Conservation (phyloP, 2,113 vertebrate genomes). For the Crypturellus undulatus region DNA sequence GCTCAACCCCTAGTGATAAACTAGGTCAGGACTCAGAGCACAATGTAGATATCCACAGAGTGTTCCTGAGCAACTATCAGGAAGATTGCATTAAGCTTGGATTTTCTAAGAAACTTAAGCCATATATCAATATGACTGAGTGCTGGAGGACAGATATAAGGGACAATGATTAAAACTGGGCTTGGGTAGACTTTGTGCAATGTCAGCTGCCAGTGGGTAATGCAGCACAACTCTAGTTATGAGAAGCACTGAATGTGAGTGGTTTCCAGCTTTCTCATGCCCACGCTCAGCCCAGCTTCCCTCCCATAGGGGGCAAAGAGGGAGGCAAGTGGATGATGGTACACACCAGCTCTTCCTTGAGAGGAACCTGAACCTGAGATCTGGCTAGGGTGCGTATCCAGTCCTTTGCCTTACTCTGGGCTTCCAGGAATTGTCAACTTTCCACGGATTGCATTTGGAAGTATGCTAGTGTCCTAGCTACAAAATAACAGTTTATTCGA, state of each 20-base stretch:
- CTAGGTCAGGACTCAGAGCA: not conserved
- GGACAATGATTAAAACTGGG: not conserved
- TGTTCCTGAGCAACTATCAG: not conserved
- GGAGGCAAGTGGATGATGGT: not conserved
- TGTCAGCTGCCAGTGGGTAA: rapidly evolving
- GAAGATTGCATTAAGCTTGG: not conserved
- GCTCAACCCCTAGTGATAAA: not conserved
- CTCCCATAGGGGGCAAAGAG: not conserved
- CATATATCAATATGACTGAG: not conserved
- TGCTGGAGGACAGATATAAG: not conserved
- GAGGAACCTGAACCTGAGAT: not conserved
- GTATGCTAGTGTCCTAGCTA: not conserved
- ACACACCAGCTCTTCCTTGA: not conserved
- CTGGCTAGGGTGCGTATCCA: not conserved
- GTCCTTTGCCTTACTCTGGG: too few species aligned
- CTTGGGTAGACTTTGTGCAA: not conserved
- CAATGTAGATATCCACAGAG: not conserved
- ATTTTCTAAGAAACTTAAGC: not conserved
- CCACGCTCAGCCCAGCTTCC: not conserved
- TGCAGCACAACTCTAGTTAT: not conserved
- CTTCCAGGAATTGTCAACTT: not conserved
- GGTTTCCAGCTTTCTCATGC: not conserved
- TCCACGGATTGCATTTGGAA: not conserved
- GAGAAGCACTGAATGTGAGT: rapidly evolving
- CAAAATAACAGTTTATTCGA: not conserved